Conservation (phyloP, 2,888 invertebrate species). For the Microchrysa polita region DNA sequence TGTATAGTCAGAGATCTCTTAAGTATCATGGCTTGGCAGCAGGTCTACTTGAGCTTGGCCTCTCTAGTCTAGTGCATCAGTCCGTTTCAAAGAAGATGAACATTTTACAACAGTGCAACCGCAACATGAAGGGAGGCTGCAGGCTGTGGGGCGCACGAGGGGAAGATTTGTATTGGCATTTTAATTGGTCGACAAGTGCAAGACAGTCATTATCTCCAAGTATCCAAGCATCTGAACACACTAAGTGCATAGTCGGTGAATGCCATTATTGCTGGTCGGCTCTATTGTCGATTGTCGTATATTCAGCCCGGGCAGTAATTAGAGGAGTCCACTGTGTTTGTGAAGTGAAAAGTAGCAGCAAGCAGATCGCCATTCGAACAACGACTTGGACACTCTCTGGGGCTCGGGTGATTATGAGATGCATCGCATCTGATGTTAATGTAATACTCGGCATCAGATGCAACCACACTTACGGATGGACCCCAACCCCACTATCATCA, state of each 20-base stretch:
- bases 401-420: conserved; percentile 35
- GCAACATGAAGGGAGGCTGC: not conserved
- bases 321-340: conserved; percentile 41
- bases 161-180: conserved; percentile 31
- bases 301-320: conserved; percentile 26
- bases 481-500: not conserved
- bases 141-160: not conserved
- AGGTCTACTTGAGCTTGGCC: too few relatives aligned
- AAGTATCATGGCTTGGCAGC: not conserved
- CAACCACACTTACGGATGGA: not conserved
- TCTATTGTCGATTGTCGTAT: not conserved
- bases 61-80: too few relatives aligned
- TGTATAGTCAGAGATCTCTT: too few relatives aligned
- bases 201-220: conserved; percentile 37
- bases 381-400: conserved; percentile 22
- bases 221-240: not conserved
- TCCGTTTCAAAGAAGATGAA: too few relatives aligned
- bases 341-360: conserved; percentile 13
- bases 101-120: too few relatives aligned
- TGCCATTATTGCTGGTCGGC: not conserved
- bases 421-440: not conserved
- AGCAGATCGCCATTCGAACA: not conserved
- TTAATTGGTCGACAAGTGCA: conserved; percentile 45
- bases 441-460: not conserved
- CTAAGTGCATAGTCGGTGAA: conserved; percentile 20